Base-by-base conservation (phyloP, 2,888 invertebrate species). In the Dendrolimus houi region DNA sequence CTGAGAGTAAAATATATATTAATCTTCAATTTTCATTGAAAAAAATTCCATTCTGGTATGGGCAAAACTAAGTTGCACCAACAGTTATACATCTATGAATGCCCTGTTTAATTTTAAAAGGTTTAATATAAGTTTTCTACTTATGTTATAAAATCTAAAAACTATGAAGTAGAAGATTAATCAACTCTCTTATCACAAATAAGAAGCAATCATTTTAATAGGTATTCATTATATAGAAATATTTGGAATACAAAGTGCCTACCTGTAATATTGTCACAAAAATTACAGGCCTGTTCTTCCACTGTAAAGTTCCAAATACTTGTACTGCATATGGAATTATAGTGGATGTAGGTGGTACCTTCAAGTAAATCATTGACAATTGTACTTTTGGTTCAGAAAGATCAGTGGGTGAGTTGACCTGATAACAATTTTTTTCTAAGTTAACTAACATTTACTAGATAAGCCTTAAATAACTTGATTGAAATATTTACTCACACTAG, bases 201-300 rank as follows among this genome's bases (percentile, higher is more conserved):
- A 29, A 6, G 29, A 29, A 29, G 29, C 29, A 29, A 29, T 29
- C 29, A 29, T 29, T 47, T 47, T 47, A 47, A 9, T 47, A 47
- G 8, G 47, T 47, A 42, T 53, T 14, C 14, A 52, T 40, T 54
- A 9, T 29, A 29, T 29, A 6, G 29, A 29, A 6, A 29, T 6
- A 29, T 29, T 29, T 29, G 29, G 29, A 29, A 29, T 29, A 6
- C 3, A 6, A 29, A 14, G 14, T 14, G 14, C 29, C 29, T 66
- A 85, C 87, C 79, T 88, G 85, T 53, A 88, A 41, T 41, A 86
- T 64, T 55, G 71, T 81, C 1, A 76, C 81, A 72, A 74, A 79
- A 60, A 89, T 72, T 52, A 86, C 78, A 1, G 87, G 87, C 56
- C 68, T 67, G 7, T 70, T 72, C 57, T 69, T 74, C 86, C 87